Conservation (phyloP, 92 coral and sea anemone species). For the Porites lobata region DNA sequence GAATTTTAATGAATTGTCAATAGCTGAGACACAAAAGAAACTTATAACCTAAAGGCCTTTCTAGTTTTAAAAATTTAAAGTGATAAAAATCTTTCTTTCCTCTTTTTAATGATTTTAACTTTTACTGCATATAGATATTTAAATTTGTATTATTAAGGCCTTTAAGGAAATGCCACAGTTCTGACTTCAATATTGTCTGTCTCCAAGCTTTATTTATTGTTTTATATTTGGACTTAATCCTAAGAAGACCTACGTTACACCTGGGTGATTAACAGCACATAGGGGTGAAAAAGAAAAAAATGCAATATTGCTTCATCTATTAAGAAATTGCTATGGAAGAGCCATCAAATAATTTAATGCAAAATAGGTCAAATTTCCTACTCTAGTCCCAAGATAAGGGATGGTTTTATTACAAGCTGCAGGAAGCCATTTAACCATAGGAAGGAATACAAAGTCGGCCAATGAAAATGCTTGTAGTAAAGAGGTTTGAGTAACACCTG, state of each 20-base stretch:
- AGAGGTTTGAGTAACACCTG: slow-evolving; percentile 29
- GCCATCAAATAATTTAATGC: neutral
- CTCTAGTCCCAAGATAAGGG: neutral
- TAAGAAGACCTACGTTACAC: neutral
- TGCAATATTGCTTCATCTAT: neutral
- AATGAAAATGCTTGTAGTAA: neutral
- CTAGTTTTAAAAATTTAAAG: neutral
- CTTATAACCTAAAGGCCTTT: neutral
- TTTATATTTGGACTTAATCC: neutral
- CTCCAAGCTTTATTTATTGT: neutral
- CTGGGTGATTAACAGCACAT: too few species aligned
- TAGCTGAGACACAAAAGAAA: too few species aligned
- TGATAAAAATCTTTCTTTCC: neutral
- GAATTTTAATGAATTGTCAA: too few species aligned
- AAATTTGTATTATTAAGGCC: neutral
- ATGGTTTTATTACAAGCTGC: slow-evolving; percentile 3
- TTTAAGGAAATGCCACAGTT: neutral
- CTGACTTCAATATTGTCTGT: neutral
- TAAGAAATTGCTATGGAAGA: neutral
- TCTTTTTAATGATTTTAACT: neutral
- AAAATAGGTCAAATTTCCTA: slow-evolving; percentile 1
- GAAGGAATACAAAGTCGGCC: neutral
- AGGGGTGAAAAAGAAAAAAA: neutral
- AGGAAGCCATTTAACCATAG: slow-evolving; percentile 22
- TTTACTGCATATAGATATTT: neutral